These are phyloP conservation scores for Chinchilla lanigera DNA, from an alignment of 2,113 vertebrate genomes.

Conservation along the genomic window DNA sequence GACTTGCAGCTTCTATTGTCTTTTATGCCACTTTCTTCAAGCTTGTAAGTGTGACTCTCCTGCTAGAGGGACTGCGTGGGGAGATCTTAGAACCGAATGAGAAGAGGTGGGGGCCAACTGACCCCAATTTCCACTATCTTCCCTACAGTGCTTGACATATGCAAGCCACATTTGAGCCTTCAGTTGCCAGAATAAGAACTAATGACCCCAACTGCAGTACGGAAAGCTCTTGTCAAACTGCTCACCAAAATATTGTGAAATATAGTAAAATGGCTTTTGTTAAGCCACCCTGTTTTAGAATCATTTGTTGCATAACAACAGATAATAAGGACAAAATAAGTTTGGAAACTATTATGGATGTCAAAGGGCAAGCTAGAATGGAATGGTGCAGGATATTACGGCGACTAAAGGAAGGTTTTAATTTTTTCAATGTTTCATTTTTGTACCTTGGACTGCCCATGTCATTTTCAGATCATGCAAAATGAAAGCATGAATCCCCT, in stretches of 20 bases:
- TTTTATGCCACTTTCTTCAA: not conserved
- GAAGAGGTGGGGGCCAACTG: not conserved
- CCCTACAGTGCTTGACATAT: not conserved
- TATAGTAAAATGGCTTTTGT: not conserved
- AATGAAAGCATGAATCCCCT: not conserved
- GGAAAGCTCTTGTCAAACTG: not conserved
- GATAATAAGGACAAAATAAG: not conserved
- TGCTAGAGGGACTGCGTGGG: not conserved
- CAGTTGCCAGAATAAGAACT: not conserved
- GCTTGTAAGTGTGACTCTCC: not conserved
- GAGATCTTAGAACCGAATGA: not conserved
- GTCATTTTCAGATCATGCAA: not conserved
- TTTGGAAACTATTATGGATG: not conserved
- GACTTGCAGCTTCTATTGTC: not conserved
- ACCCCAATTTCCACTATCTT: not conserved
- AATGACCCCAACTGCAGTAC: not conserved
- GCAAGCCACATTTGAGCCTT: not conserved
- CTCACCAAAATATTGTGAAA: not conserved
- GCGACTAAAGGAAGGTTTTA: not conserved
- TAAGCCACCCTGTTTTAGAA: not conserved
- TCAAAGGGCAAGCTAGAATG: not conserved
- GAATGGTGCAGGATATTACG: not conserved
- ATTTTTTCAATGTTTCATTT: not conserved
- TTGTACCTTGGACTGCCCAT: not conserved
- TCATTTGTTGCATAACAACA: not conserved